Base-by-base conservation (phyloP, 2,797 vertebrate genomes). In the Emydoidea blandingii region DNA sequence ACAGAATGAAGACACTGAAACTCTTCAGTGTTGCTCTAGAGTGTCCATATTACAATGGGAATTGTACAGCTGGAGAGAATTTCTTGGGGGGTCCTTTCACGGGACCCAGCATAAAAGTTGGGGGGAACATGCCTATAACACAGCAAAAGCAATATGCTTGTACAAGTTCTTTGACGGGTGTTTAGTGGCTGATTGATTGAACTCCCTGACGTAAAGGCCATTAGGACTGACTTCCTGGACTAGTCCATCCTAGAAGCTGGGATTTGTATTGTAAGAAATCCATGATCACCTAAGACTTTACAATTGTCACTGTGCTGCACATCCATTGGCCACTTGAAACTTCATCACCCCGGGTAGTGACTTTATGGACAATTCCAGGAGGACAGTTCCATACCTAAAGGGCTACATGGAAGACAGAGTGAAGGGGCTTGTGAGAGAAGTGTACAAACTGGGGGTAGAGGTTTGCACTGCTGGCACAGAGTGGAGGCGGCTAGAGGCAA, bases 181-280 rank as follows among this genome's bases (percentile, higher is more conserved):
- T 74, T 3, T 76, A 62, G 74, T 15, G 31, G 25, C 57, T 41
- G 52, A 83, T 37, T 25, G 47, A 65, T 11, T 78, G 16, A 91
- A 86, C 6, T 50, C 31, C 34, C 79, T 65, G 65, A 65, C 74
- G 50, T 84, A 2, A 9, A 85, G 41, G 11, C 41, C 44, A 29
- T 14, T 78, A 27, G 27, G 65, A 59, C 62, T 59, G 62, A 76
- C 0, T 8, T 44, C 57, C 34, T 81, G 68, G 56, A 15, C 23
- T 87, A 16, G 14, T 94, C 44, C 62, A 68, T 91, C 85, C 81
- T 94, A 72, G 87, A 79, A 89, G 57, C 59, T 44, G 53, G 12
- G n/a, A 87, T 16, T 34, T 81, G 29, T 76, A 79, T 86, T 92
- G 91, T 56, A 93, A 93, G 56, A 49, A 54, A 23, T 65, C 89